Evolutionary conservation across 1,140 invertebrate species (phyloP), one percentile per base, ranked within the genome.

Genomic region (Samia ricini): DNA sequence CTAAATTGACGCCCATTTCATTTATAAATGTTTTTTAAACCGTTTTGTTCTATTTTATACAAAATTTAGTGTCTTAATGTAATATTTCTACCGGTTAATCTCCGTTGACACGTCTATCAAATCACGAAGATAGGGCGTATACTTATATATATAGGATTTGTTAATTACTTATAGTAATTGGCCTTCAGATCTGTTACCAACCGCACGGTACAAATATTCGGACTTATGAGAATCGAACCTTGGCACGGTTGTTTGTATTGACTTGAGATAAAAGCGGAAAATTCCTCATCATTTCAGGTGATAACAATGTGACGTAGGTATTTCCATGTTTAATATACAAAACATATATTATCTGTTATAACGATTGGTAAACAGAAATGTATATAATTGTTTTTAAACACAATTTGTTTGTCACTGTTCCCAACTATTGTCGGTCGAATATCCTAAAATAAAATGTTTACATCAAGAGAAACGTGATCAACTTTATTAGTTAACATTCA

Each of bases 381-480:
- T n/a, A n/a, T n/a, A n/a, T n/a, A n/a, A n/a, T 29, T 29, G 4
- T 42, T 42, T 42, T 10, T 42, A 42, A 42, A 42, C 15, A 42
- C 8, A 42, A 12, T 42, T 42, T 12, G 33, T 42, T 42, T 42
- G 33, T 5, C n/a, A n/a, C n/a, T 2, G 33, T 4, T 36, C 4
- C 12, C 12, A 42, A 42, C 56, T 60, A 36, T 71, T 63, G 49
- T 65, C 71, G 68, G 65, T 69, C 58, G 49, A 18, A 42, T 56
- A 71, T n/a, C 81, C 77, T 62, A 64, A 69, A 66, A 60, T 59
- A 3, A 60, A 59, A 68, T 73, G 68, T 76, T 74, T 71, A 70
- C 63, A 59, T 63, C 67, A 72, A 66, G 56, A 74, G 66, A 76
- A 15, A 72, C 79, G 77, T 80, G 74, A 83, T 72, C 65, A 64